phyloP scores from a whole-genome alignment of 2,113 vertebrate genomes.

The Ameiurus melas region DNA sequence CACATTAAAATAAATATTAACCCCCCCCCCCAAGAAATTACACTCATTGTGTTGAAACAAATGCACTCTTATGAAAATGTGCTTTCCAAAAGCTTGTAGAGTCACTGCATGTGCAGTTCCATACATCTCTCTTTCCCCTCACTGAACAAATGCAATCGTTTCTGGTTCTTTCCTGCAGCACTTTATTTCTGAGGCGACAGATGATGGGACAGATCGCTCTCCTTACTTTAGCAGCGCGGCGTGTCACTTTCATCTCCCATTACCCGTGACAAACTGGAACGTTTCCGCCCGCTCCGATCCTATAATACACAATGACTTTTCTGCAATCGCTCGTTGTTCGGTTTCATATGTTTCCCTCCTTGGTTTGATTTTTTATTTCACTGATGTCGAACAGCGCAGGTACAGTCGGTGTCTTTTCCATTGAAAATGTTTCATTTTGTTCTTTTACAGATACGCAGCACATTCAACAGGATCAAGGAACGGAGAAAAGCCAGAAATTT shows the following conservation, averaged over 20 bases:
- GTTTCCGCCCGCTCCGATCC: slow-evolving; percentile 46
- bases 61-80: neutral
- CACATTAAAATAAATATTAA: neutral
- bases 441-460: slow-evolving; percentile 72
- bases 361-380: slow-evolving; percentile 4
- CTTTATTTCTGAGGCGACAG: slow-evolving; percentile 75
- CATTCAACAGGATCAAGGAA: slow-evolving; percentile 78
- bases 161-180: slow-evolving; percentile 72
- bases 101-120: neutral
- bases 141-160: slow-evolving; percentile 73
- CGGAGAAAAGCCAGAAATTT: slow-evolving; percentile 77
- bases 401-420: neutral
- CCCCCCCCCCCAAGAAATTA: neutral
- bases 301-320: slow-evolving; percentile 35
- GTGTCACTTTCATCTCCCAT: slow-evolving; percentile 78
- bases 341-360: slow-evolving; percentile 23
- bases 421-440: slow-evolving; percentile 20
- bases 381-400: neutral
- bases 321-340: slow-evolving; percentile 28
- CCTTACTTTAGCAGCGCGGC: slow-evolving; percentile 71
- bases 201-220: slow-evolving; percentile 75
- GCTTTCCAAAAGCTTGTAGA: neutral
- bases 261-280: slow-evolving; percentile 68
- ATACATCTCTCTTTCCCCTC: slow-evolving; percentile 3
- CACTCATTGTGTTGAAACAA: neutral